Evolutionary conservation across 2,113 vertebrate species (phyloP), one percentile per base, ranked within the genome.

Genomic region (Empidonax alnorum): DNA sequence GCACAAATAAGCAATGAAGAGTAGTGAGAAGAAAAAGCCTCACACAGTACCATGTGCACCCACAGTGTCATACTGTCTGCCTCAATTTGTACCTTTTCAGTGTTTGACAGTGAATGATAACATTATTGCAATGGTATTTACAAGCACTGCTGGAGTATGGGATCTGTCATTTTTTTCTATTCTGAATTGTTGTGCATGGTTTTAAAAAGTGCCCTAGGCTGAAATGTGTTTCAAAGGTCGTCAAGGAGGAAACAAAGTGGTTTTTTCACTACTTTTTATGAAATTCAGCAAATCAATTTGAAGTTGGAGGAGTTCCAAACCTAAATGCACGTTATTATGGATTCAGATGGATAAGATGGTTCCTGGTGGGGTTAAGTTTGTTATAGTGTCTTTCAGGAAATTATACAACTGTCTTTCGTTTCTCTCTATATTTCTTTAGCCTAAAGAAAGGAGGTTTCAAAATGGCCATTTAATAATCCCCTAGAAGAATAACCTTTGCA

Each of bases 41-140:
- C 37, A 21, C 56, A 44, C 12, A 33, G 85, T 68, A 81, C 61
- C 4, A 1, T 84, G 90, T 94, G 76, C 84, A 46, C 80, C 44
- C 73, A 93, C 79, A 72, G 85, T 78, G 93, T 84, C 72, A n/a
- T 33, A 84, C 79, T 73, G 74, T 77, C 84, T 89, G 84, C 91
- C 84, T 96, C 88, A 87, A 52, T 96, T 97, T 94, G 90, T 75
- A 93, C 93, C 90, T 95, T 96, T 96, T 95, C 89, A 94, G 73
- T 58, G 37, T 72, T 86, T 96, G 96, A 96, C 92, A 96, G 94
- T 95, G 96, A 96, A 81, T 96, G 96, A 96, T 93, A 96, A 89
- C 83, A 68, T 94, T 94, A 96, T 95, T 96, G 92, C 90, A 89
- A 61, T 90, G 93, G 92, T 90, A 96, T 90, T 96, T 94, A 94